phyloP scores from a whole-genome alignment of 2,797 vertebrate species.

The Poecilia picta region DNA sequence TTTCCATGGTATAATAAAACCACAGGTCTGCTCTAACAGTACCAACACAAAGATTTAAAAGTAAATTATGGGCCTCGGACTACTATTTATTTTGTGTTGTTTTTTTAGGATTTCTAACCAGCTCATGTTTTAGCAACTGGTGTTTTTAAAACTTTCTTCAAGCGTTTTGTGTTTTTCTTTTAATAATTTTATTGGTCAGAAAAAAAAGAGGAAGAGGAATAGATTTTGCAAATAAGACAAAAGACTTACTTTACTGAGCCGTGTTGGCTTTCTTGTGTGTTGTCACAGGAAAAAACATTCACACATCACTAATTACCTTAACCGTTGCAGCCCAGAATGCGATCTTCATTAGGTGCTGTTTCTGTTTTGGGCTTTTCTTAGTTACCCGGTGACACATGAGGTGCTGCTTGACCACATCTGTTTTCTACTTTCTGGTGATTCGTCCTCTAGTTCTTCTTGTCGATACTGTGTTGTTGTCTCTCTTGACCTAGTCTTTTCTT shows the following conservation, averaged over 20 bases:
- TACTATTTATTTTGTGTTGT: background rate
- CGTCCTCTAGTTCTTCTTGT: background rate
- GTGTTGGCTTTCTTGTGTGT: background rate
- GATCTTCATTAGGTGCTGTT: conserved; percentile 1
- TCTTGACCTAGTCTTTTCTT: conserved; percentile 4
- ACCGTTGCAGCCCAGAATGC: background rate
- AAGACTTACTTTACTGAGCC: background rate
- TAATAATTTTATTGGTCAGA: background rate
- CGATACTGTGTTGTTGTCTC: background rate
- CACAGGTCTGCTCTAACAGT: background rate
- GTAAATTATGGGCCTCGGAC: background rate
- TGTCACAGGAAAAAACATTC: background rate
- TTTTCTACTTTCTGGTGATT: conserved; percentile 3
- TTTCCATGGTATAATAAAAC: background rate
- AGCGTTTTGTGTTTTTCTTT: background rate
- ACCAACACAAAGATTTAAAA: background rate
- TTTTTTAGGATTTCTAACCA: background rate
- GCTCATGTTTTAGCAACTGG: background rate
- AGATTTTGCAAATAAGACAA: conserved; percentile 1
- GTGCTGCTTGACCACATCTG: conserved; percentile 7
- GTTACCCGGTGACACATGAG: background rate
- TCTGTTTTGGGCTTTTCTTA: background rate
- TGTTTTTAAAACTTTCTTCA: background rate
- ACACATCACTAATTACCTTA: background rate
- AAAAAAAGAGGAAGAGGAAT: conserved; percentile 4